These are phyloP conservation scores for Ctenicera cuprea DNA, from an alignment of 2,888 invertebrate genomes.

Conservation along the genomic window DNA sequence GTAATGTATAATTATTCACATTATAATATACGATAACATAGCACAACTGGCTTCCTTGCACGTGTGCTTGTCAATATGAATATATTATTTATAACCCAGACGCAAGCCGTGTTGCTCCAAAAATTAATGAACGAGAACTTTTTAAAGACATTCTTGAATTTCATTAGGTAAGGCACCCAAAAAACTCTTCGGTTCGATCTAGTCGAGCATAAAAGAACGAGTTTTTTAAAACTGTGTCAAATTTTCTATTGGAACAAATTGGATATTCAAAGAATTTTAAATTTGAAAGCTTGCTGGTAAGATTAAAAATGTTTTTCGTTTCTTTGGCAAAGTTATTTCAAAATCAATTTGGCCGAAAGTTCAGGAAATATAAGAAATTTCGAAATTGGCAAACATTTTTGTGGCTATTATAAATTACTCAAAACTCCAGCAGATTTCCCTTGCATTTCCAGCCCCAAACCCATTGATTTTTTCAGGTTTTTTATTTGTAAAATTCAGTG, in stretches of 20 bases:
- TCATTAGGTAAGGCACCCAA: constrained; percentile 23
- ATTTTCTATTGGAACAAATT: constrained; percentile 20
- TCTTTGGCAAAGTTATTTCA: too few species aligned
- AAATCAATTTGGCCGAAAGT: too few species aligned
- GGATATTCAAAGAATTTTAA: background rate
- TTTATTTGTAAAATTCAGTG: too few species aligned
- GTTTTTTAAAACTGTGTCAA: constrained; percentile 24
- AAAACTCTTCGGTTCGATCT: background rate
- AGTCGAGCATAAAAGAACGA: constrained; percentile 17
- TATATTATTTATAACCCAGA: constrained; percentile 52
- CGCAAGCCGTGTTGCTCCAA: constrained; percentile 40
- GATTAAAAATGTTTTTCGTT: too few species aligned
- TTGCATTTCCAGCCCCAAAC: too few species aligned
- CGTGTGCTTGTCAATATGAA: constrained; percentile 54
- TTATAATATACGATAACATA: constrained; percentile 50
- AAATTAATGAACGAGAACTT: constrained; percentile 51
- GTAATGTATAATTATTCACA: constrained; percentile 53
- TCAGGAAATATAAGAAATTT: too few species aligned
- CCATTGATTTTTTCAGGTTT: too few species aligned
- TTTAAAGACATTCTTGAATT: constrained; percentile 38
- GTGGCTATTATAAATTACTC: too few species aligned
- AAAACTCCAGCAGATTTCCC: too few species aligned
- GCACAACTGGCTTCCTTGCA: constrained; percentile 53
- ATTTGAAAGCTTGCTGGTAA: too few species aligned
- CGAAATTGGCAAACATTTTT: too few species aligned